Percentiles rank a stretch among this genome's conserved stretches.
phyloP scores from a whole-genome alignment of 1,140 invertebrate species.

The Leptinotarsa undecemlineata region DNA sequence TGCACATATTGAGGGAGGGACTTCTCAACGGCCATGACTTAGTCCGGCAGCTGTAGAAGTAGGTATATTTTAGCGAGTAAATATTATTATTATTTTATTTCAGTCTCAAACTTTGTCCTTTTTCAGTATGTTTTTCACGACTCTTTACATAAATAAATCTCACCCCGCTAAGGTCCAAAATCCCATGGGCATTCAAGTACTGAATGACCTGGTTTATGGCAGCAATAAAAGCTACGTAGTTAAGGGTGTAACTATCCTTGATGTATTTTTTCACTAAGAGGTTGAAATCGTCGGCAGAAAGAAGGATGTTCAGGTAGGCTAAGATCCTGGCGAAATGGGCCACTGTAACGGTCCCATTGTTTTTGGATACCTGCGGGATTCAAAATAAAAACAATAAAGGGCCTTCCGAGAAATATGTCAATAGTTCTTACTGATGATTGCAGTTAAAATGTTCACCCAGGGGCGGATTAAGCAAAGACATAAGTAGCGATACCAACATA shows the following conservation, averaged over 20 bases:
- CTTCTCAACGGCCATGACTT: too few species aligned
- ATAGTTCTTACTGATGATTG: neutral
- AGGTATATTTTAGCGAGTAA: too few species aligned
- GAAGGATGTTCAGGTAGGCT: constrained; percentile 66
- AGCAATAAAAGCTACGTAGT: constrained; percentile 72
- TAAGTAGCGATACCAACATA: too few species aligned
- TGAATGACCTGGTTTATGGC: constrained; percentile 58
- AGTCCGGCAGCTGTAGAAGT: too few species aligned
- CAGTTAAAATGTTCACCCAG: neutral
- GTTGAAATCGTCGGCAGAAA: constrained; percentile 68
- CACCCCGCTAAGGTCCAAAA: constrained; percentile 61
- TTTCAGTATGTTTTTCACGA: too few species aligned
- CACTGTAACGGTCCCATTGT: constrained; percentile 70
- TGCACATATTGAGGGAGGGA: too few species aligned
- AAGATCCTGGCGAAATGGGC: constrained; percentile 71
- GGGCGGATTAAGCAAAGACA: too few species aligned
- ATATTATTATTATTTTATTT: too few species aligned
- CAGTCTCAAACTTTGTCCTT: too few species aligned
- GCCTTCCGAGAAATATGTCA: neutral
- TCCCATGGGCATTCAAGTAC: constrained; percentile 63
- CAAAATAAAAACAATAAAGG: neutral
- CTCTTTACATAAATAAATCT: constrained; percentile 29
- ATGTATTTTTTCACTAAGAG: constrained; percentile 69
- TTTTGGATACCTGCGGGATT: constrained; percentile 66
- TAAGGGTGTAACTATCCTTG: constrained; percentile 70